Conservation (phyloP, 2,797 vertebrate genomes). For the Mormyrops boulengeri region DNA sequence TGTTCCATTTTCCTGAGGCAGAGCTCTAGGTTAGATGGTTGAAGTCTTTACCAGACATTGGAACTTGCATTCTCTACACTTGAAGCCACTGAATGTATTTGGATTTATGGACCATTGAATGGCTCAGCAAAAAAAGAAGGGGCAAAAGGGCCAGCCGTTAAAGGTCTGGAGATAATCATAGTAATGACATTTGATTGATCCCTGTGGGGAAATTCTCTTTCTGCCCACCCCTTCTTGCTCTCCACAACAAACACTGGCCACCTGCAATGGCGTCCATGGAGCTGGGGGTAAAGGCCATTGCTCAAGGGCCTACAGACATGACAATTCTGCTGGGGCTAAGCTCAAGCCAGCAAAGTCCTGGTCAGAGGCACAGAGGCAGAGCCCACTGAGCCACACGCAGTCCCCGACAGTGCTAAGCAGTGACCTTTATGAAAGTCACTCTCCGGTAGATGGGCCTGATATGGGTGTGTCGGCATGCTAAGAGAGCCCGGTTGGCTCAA, state of each 20-base stretch:
- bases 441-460: conserved; percentile 32
- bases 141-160: conserved; percentile 64
- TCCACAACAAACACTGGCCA: neutral
- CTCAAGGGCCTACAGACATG: neutral
- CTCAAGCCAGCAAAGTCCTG: neutral
- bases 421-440: conserved; percentile 57
- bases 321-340: neutral
- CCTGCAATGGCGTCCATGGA: neutral
- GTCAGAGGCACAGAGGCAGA: neutral
- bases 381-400: neutral
- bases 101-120: conserved; percentile 38
- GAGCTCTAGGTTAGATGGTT: neutral
- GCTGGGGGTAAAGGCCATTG: neutral
- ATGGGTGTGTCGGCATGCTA: conserved; percentile 24
- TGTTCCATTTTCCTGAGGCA: neutral
- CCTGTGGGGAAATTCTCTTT: neutral
- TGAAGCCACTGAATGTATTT: neutral
- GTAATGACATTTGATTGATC: neutral
- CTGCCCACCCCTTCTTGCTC: neutral
- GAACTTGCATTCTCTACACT: neutral
- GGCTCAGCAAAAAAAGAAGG: conserved; percentile 42
- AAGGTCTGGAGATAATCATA: conserved; percentile 51
- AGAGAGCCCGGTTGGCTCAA: conserved; percentile 30
- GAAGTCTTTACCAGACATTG: neutral
- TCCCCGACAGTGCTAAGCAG: conserved; percentile 52